These are phyloP conservation scores for Hippocampus mohnikei DNA, from an alignment of 2,113 vertebrate genomes.

Conservation along the genomic window DNA sequence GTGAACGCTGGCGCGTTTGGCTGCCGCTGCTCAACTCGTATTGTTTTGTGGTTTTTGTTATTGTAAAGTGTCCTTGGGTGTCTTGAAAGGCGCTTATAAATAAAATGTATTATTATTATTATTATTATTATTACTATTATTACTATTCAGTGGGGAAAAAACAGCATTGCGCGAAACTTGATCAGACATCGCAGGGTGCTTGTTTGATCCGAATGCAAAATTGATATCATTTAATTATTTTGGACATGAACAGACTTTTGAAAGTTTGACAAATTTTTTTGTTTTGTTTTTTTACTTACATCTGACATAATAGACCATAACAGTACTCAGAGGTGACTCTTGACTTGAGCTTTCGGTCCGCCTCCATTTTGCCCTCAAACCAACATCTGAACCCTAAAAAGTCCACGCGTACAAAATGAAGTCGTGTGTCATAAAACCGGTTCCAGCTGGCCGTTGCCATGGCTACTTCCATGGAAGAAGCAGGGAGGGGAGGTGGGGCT, in stretches of 20 bases:
- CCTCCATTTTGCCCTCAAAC: constrained; percentile 77
- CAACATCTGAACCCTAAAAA: constrained; percentile 78
- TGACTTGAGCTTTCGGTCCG: constrained; percentile 47
- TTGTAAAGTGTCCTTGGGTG: too few species aligned
- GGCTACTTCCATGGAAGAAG: constrained; percentile 79
- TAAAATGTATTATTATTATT: too few species aligned
- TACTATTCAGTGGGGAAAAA: background rate
- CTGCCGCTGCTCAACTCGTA: too few species aligned
- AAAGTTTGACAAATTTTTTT: background rate
- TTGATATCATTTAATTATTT: background rate
- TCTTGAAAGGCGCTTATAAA: too few species aligned
- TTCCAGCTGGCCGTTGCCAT: constrained; percentile 84
- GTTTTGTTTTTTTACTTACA: background rate
- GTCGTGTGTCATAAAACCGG: constrained; percentile 79
- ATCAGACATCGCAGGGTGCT: background rate
- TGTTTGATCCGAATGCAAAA: background rate
- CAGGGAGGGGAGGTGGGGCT: constrained; percentile 56
- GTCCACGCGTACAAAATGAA: constrained; percentile 83
- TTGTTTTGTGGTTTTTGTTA: too few species aligned
- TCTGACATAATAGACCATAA: background rate
- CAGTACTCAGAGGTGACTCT: constrained; percentile 14
- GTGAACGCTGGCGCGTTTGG: too few species aligned
- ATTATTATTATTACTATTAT: too few species aligned
- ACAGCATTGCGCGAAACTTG: background rate
- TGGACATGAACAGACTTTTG: background rate